Base-by-base conservation (phyloP, 2,797 vertebrate species). In the Choloepus didactylus region DNA sequence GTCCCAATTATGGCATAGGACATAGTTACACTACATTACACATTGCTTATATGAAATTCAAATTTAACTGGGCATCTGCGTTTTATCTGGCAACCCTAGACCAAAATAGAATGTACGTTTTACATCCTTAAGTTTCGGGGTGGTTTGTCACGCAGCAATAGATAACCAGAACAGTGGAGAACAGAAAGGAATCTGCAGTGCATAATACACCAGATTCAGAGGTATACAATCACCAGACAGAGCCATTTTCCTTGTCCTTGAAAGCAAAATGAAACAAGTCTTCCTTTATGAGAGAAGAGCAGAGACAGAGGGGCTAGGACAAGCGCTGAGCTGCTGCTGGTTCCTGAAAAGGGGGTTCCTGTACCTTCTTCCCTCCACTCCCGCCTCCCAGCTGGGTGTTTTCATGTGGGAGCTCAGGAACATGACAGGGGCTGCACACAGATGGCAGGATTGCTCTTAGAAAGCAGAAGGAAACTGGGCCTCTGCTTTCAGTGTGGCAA, bases 391-490 rank as follows among this genome's bases (percentile, higher is more conserved):
- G 41, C 23, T 15, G 29, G 60, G 51, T 62, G 54, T 41, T 31
- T 46, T 49, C 1, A 0, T 25, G 6, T n/a, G 5, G 46, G n/a
- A 14, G 8, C 1, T 11, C 2, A 29, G 18, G 10, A 5, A 35
- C 23, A 8, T 0, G 29, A 62, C 14, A 18, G 38, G 4, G 3
- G 35, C 60, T 35, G 23, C 51, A 10, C 49, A 41, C 10, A 76
- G 72, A 21, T 2, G 27, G 29, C 41, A 69, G 41, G 15, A n/a
- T 23, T 7, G 19, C 21, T 15, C 35, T 75, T 87, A 79, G 91
- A 75, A 69, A 84, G 62, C 41, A 56, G 64, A 29, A 38, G 64
- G 77, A 66, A 27, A 6, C 41, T 0, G 11, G n/a, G 56, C 54
- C 46, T 41, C 73, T 19, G 14, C 44, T 59, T 46, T 31, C 6